Evolutionary conservation across 1,140 invertebrate genomes (phyloP).

Genomic region (Solenopsis fugax): DNA sequence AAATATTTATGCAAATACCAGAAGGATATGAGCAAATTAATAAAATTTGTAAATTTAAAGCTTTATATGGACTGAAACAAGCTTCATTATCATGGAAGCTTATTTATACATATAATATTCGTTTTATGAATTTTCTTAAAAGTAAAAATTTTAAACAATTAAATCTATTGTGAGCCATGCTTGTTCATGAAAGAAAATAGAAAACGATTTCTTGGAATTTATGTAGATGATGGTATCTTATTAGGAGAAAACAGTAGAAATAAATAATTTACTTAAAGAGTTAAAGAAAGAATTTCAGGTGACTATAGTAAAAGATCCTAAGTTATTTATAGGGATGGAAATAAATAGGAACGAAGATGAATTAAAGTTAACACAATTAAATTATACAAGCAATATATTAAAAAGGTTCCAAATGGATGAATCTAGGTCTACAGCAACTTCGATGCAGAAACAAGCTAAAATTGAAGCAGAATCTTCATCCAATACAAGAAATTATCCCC

Average conservation of each 20-base stretch:
- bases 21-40: neutral
- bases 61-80: conserved; percentile 4
- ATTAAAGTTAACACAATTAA: neutral
- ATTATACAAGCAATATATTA: neutral
- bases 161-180: neutral
- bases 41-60: neutral
- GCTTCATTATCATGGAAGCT: neutral
- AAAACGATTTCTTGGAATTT: neutral
- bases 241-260: too few species aligned
- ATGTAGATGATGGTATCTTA: too few species aligned
- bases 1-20: neutral
- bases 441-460: neutral
- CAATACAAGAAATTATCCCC: neutral
- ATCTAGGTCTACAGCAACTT: neutral
- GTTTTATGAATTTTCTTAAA: neutral
- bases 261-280: too few species aligned
- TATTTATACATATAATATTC: too few species aligned
- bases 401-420: neutral
- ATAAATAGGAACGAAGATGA: neutral
- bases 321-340: neutral
- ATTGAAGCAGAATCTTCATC: neutral
- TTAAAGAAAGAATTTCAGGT: neutral
- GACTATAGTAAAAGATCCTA: neutral
- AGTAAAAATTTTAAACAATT: neutral
- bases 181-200: neutral